Conservation (phyloP, 2,797 vertebrate species). For the Acipenser transmontanus region DNA sequence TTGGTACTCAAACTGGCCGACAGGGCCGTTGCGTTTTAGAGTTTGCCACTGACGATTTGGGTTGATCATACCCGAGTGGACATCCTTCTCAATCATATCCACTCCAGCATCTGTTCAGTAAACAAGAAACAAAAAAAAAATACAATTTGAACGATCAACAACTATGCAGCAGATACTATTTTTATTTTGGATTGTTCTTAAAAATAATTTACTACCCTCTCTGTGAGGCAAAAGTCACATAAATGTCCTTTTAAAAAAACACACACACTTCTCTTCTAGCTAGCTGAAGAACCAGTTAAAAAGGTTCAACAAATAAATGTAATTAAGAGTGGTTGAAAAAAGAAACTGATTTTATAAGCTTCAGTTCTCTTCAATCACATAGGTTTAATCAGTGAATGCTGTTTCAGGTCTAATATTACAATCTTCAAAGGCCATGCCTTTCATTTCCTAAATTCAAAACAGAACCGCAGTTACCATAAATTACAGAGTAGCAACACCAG, state of each 20-base stretch:
- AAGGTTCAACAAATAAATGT: not conserved
- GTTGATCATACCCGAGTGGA: slow-evolving; percentile 93
- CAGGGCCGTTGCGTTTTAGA: slow-evolving; percentile 76
- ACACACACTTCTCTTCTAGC: too few relatives aligned
- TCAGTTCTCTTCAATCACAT: not conserved
- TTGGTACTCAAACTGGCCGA: slow-evolving; percentile 90
- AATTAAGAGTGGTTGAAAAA: not conserved
- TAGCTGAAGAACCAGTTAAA: not conserved
- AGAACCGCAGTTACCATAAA: slow-evolving; percentile 51
- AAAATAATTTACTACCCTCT: too few relatives aligned
- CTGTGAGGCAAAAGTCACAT: not conserved
- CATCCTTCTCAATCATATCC: slow-evolving; percentile 84
- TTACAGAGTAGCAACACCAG: slow-evolving; percentile 47
- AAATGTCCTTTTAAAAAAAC: not conserved
- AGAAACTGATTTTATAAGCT: not conserved
- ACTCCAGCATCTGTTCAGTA: slow-evolving; percentile 63
- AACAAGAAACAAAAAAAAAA: too few relatives aligned
- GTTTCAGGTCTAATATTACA: slow-evolving; percentile 44
- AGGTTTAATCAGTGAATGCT: slow-evolving; percentile 3
- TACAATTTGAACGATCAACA: too few relatives aligned
- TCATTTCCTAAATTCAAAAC: slow-evolving; percentile 44
- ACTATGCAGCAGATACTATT: too few relatives aligned
- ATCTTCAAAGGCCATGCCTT: slow-evolving; percentile 38
- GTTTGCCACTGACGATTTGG: slow-evolving; percentile 88
- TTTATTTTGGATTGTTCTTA: too few relatives aligned